phyloP scores from a whole-genome alignment of 2,888 invertebrate species.

The Oscheius sp. region DNA sequence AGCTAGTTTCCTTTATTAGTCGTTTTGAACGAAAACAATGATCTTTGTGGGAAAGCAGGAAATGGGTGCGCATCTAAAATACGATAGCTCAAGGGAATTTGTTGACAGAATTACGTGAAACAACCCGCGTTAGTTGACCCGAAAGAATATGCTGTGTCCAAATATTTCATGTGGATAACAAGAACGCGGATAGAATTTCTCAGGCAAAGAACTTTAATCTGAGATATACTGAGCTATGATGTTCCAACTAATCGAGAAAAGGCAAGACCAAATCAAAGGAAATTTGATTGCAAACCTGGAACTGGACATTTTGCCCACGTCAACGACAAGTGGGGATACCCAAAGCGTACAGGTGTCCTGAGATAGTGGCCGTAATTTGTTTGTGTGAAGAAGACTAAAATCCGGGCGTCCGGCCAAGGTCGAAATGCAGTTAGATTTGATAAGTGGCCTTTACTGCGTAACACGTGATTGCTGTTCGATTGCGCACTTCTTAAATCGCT shows the following conservation, averaged over 20 bases:
- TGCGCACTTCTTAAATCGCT: constrained; percentile 20
- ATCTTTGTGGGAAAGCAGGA: neutral
- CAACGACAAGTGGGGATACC: no score
- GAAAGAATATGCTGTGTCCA: neutral
- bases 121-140: neutral
- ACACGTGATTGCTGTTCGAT: constrained; percentile 30
- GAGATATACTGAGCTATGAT: no score
- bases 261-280: neutral
- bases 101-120: constrained; percentile 11
- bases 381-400: constrained; percentile 35
- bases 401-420: constrained; percentile 35
- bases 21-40: no score
- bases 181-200: neutral
- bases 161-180: neutral
- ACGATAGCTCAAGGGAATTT: constrained; percentile 1
- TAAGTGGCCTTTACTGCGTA: constrained; percentile 35
- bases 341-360: no score
- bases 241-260: neutral
- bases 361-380: constrained; percentile 17
- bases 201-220: no score
- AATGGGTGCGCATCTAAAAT: neutral
- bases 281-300: neutral
- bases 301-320: neutral
- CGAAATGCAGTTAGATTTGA: constrained; percentile 36
- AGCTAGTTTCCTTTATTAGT: no score